Evolutionary conservation across 2,113 vertebrate species (phyloP).

Genomic region (Arothron firmamentum): DNA sequence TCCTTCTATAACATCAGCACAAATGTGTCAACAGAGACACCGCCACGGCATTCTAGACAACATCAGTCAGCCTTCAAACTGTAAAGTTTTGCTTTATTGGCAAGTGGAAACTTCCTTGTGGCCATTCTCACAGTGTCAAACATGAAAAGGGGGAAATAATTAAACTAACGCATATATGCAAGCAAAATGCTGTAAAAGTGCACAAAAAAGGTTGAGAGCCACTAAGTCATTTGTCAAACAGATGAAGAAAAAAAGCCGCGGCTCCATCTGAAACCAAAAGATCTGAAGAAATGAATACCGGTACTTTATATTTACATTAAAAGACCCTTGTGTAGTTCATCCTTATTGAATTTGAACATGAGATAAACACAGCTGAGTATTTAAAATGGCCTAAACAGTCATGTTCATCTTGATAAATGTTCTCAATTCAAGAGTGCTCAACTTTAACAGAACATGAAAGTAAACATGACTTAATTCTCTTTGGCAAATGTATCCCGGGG

Average conservation of each 20-base stretch:
- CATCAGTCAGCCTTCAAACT: constrained; percentile 61
- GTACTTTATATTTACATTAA: constrained; percentile 6
- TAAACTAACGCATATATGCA: constrained; percentile 54
- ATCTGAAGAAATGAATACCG: constrained; percentile 34
- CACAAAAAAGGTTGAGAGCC: constrained; percentile 44
- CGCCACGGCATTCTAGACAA: constrained; percentile 42
- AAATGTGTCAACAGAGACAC: constrained; percentile 62
- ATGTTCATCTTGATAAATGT: background rate
- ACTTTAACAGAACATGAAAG: no score
- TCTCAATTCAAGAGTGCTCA: background rate
- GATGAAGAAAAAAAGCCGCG: constrained; percentile 49
- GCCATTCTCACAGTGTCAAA: constrained; percentile 65
- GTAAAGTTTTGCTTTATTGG: constrained; percentile 63
- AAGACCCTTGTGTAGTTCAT: constrained; percentile 12
- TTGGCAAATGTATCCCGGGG: no score
- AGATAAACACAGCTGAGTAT: background rate
- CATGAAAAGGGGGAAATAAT: constrained; percentile 58
- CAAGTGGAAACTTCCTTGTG: constrained; percentile 72
- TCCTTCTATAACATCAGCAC: constrained; percentile 47
- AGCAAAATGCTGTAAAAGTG: constrained; percentile 50
- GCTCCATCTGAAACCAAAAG: constrained; percentile 17
- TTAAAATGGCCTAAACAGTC: background rate
- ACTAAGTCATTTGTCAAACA: constrained; percentile 55
- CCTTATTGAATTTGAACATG: no score
- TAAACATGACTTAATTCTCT: no score